Base-by-base conservation (phyloP, 2,888 invertebrate species). In the Tenthredo scrophulariae region DNA sequence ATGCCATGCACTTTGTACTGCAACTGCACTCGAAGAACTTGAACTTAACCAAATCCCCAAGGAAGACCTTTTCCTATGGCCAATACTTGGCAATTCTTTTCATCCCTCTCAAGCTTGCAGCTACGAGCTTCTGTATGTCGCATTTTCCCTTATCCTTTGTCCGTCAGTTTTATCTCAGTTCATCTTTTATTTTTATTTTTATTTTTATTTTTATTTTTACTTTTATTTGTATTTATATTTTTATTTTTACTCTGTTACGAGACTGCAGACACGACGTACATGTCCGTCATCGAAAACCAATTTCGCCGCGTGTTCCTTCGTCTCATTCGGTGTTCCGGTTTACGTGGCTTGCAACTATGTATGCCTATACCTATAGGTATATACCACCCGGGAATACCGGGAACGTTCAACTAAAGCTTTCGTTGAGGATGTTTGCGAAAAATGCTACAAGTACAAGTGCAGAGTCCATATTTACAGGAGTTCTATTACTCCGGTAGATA, bases 281-380 rank as follows among this genome's bases (percentile, higher is more conserved):
- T 22, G 58, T 80, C 33, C 62, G 86, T 88, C 86, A 89, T 89
- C 87, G 90, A 87, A 89, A 89, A 89, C 85, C 89, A 89, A 90
- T 89, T 89, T 88, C 87, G 83, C 79, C 37, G 46, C 84, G 86
- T 86, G 86, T 87, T 54, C 33, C 74, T 50, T 75, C 82, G 80
- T 62, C 62, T 62, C 80, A 80, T 62, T 80, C 80, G 58, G 22
- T 80, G 62, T 40, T 80, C 80, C 80, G 62, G 62, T 62, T 80
- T 62, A 37, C 80, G 43, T 22, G 29, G 50, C 54, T 77, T 46
- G 50, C 77, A 77, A 58, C 54, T 50, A 46, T 85, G 84, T 29
- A 58, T 43, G 13, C 54, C 10, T 58, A 7, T 40, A 54, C 33
- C n/a, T 37, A 22, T 37, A 50, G n/a, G n/a, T 18, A 37, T 22